phyloP scores from a whole-genome alignment of 2,113 vertebrate genomes.

The Dascyllus trimaculatus region DNA sequence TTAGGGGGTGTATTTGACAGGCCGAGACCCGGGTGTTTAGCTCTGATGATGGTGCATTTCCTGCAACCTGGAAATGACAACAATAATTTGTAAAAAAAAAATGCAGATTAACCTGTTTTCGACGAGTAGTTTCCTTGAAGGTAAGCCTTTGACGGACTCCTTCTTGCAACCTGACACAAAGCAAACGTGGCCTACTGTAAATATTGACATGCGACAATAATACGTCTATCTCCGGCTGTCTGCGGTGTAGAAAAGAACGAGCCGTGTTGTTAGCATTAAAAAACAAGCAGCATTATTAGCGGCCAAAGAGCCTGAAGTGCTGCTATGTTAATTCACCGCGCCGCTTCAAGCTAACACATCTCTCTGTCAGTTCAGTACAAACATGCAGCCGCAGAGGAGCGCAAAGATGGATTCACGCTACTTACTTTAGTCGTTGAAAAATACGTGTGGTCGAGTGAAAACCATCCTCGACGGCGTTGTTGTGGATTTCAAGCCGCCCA shows the following conservation, averaged over 20 bases:
- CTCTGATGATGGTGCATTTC: constrained; percentile 58
- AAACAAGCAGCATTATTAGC: neutral
- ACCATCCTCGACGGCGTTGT: neutral
- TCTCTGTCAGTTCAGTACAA: neutral
- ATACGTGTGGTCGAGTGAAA: neutral
- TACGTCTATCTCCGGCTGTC: no score
- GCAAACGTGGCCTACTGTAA: neutral
- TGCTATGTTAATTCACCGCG: neutral
- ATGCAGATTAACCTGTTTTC: constrained; percentile 5
- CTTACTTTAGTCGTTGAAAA: constrained; percentile 37
- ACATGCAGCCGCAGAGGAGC: neutral
- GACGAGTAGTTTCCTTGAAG: neutral
- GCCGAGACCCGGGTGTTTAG: neutral
- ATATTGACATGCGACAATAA: neutral
- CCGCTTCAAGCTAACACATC: constrained; percentile 36
- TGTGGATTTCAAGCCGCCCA: neutral
- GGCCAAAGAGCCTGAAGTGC: neutral
- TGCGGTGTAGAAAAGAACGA: neutral
- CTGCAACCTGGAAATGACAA: constrained; percentile 51
- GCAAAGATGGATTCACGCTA: neutral
- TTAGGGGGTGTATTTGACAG: neutral
- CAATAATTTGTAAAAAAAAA: neutral
- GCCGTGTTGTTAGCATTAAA: neutral
- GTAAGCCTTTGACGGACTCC: no score
- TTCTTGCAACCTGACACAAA: neutral